These are phyloP conservation scores for Pipra filicauda DNA, from an alignment of 2,113 vertebrate genomes.

Conservation along the genomic window DNA sequence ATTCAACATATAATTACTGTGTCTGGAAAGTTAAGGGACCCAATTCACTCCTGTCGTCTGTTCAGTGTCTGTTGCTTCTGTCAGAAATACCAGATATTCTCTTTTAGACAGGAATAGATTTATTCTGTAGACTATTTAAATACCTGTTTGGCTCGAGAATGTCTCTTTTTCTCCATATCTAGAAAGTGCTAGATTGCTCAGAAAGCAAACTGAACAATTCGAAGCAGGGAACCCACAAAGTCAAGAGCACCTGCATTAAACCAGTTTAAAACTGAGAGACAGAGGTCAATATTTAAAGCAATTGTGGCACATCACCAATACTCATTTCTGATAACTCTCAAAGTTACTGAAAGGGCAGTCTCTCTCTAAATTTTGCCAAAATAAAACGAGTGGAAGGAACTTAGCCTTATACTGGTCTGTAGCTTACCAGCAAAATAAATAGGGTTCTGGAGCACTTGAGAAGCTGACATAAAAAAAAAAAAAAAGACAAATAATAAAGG, in stretches of 20 bases:
- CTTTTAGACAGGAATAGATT: background rate
- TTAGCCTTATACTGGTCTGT: background rate
- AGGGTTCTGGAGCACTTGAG: background rate
- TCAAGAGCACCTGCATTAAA: background rate
- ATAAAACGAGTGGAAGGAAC: background rate
- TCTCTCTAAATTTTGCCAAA: background rate
- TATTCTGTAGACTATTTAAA: background rate
- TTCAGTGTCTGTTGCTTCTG: background rate
- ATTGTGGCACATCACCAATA: background rate
- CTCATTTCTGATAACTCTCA: background rate
- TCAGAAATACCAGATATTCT: background rate
- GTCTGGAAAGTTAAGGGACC: background rate
- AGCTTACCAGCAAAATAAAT: background rate
- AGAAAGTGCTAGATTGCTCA: background rate
- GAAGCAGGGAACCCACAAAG: background rate
- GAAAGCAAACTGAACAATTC: background rate
- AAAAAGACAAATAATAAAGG: background rate
- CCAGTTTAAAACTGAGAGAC: background rate
- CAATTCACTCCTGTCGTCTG: background rate
- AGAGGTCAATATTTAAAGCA: background rate
- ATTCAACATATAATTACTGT: background rate
- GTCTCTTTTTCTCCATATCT: background rate
- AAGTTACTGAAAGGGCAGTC: background rate
- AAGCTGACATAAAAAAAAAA: background rate
- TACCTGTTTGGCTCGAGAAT: background rate